A percentile compares a stretch with the other conserved stretches of the same genome.
Evolutionary conservation across 1,140 invertebrate species (phyloP).

Genomic region (Dryas iulia): DNA sequence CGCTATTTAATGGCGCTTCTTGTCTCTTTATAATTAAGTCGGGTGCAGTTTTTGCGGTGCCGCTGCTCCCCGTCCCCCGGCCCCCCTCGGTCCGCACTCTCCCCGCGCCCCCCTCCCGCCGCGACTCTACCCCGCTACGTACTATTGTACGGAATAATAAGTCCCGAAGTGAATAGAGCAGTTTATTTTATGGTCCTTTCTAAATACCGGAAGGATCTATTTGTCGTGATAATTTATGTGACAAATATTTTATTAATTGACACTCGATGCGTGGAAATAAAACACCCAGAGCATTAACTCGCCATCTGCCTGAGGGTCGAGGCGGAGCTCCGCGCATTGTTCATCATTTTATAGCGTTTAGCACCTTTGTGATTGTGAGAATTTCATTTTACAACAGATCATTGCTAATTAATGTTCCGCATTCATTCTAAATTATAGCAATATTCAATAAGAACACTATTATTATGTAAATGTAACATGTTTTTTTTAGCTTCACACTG

Average conservation of each 20-base stretch:
- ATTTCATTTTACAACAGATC: neutral
- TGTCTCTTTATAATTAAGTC: conserved; percentile 80
- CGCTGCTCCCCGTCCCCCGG: conserved; percentile 26
- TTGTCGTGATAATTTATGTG: conserved; percentile 67
- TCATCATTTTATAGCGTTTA: conserved; percentile 4
- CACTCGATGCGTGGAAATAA: conserved; percentile 63
- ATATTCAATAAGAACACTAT: neutral
- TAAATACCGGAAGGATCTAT: conserved; percentile 58
- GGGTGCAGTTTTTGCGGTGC: conserved; percentile 76
- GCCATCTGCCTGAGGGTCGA: conserved; percentile 22
- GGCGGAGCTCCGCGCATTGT: neutral
- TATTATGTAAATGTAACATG: neutral
- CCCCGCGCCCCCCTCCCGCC: conserved; percentile 19
- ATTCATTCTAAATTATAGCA: neutral
- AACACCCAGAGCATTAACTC: conserved; percentile 60
- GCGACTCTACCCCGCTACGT: conserved; percentile 25
- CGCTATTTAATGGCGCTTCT: conserved; percentile 78
- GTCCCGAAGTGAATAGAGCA: conserved; percentile 47
- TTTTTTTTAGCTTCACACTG: too few species aligned
- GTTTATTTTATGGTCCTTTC: conserved; percentile 47
- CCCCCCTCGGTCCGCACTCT: conserved; percentile 3
- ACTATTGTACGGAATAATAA: conserved; percentile 64
- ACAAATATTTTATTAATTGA: conserved; percentile 77
- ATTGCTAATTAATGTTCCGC: neutral
- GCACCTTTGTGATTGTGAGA: conserved; percentile 1